Evolutionary conservation across 2,113 vertebrate species (phyloP).

Genomic region (Neogale vison): DNA sequence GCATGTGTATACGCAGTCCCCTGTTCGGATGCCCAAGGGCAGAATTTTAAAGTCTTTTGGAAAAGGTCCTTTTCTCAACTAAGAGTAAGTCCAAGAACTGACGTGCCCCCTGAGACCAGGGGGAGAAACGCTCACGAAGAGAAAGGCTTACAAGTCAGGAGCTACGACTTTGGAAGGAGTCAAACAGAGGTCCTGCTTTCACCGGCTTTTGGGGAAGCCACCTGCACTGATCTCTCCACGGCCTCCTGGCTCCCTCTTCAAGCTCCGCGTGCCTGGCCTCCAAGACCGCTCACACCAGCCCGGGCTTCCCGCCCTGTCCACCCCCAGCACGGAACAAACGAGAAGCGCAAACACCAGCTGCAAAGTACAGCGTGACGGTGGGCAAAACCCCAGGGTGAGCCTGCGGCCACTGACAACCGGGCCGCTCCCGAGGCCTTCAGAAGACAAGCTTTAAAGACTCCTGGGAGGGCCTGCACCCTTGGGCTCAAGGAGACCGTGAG

Average conservation of each 20-base stretch:
- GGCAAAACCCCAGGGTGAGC: no score
- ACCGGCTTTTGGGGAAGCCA: background rate
- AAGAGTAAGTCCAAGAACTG: background rate
- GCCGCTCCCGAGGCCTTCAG: background rate
- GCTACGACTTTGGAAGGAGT: background rate
- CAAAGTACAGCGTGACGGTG: background rate
- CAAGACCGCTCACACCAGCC: rapidly evolving
- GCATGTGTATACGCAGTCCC: no score
- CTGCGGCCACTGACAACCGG: background rate
- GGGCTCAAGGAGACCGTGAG: background rate
- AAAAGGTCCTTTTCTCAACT: background rate
- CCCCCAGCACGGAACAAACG: rapidly evolving
- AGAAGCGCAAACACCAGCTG: background rate
- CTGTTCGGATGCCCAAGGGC: background rate
- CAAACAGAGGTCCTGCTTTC: background rate
- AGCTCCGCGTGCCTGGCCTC: background rate
- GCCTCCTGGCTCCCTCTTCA: background rate
- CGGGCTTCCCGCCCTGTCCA: background rate
- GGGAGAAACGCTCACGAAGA: background rate
- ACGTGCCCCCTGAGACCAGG: background rate
- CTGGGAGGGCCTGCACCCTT: rapidly evolving
- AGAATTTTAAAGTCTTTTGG: background rate
- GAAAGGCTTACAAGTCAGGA: background rate
- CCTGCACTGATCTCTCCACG: rapidly evolving
- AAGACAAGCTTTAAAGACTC: background rate